Evolutionary conservation across 2,888 invertebrate species (phyloP).

Genomic region (Nemapogon koenigi): DNA sequence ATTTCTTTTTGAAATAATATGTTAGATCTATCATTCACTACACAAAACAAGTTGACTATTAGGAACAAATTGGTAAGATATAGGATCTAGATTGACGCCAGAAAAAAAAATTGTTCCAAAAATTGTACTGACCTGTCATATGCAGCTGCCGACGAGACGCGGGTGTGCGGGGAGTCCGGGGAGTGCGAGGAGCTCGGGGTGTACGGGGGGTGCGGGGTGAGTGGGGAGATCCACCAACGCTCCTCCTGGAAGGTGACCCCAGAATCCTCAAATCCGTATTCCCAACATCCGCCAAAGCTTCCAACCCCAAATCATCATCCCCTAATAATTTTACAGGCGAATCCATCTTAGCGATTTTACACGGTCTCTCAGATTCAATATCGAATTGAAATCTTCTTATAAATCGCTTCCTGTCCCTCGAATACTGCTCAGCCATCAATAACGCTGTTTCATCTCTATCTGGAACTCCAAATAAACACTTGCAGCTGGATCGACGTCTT

Average conservation of each 20-base stretch:
- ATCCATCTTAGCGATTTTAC: slow-evolving; percentile 42
- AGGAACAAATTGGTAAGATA: too few species aligned
- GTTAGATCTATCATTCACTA: too few species aligned
- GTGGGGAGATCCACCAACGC: slow-evolving; percentile 33
- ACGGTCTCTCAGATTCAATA: slow-evolving; percentile 49
- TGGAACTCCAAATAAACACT: slow-evolving; percentile 68
- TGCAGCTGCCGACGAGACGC: slow-evolving; percentile 58
- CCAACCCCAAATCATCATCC: slow-evolving; percentile 43
- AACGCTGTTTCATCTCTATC: slow-evolving; percentile 64
- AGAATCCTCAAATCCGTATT: slow-evolving; percentile 47
- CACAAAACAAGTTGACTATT: too few species aligned
- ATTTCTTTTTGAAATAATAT: neutral
- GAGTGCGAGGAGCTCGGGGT: slow-evolving; percentile 39
- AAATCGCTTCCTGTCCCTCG: slow-evolving; percentile 63
- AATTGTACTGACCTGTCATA: slow-evolving; percentile 43
- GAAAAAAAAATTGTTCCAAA: too few species aligned
- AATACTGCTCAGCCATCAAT: slow-evolving; percentile 65
- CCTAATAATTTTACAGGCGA: slow-evolving; percentile 53
- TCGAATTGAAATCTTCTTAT: slow-evolving; percentile 68
- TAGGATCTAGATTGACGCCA: too few species aligned
- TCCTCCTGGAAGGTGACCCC: slow-evolving; percentile 47
- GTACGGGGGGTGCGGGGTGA: slow-evolving; percentile 33
- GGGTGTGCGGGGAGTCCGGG: slow-evolving; percentile 51
- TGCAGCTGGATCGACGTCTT: slow-evolving; percentile 52
- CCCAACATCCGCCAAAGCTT: slow-evolving; percentile 45